Base-by-base conservation (phyloP, 2,888 invertebrate genomes). In the Endotricha flammealis region DNA sequence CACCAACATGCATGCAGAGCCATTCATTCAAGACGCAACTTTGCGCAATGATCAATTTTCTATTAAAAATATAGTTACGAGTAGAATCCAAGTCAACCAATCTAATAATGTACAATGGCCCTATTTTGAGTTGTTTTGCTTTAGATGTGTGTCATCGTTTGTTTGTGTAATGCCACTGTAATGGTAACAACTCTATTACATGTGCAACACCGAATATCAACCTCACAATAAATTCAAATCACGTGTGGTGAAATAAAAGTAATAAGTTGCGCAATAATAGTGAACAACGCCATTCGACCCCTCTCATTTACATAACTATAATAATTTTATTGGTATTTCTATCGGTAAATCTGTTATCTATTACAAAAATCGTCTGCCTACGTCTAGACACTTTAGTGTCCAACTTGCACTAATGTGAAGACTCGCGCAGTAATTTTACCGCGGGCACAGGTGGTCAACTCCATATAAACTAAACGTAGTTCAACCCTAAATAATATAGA, bases 141-240 rank as follows among this genome's bases (percentile, higher is more conserved):
- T 12, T 6, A 31, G 30, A 22, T 17, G 30, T 22, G 12, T 31
- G 30, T 31, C 30, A 30, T 30, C 17, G 22, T 12, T 10, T 11
- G 12, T 31, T 31, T 31, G 30, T 11, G 13, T 30, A 34, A 30
- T 16, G 24, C 10, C 12, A 23, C 20, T 11, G 13, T 30, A 34
- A 30, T 16, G 24, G 13, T 16, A 23, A 35, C n/a, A 23, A 12
- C 12, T 9, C 8, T 30, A 38, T 37, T 37, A 13, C 35, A 27
- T 40, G 32, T 36, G 29, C 31, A 32, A 29, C 29, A 20, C 33
- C 44, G 34, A 51, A 56, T 53, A 50, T 39, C 29, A 32, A 45
- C 40, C 36, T 40, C 37, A 41, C 32, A 41, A 47, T 41, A 42
- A 40, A 57, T 56, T 57, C 54, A 43, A 49, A 48, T 41, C 56